A percentile compares a stretch with the other conserved stretches of the same genome.
Evolutionary conservation across 2,113 vertebrate species (phyloP).

Genomic region (Entomyzon cyanotis): DNA sequence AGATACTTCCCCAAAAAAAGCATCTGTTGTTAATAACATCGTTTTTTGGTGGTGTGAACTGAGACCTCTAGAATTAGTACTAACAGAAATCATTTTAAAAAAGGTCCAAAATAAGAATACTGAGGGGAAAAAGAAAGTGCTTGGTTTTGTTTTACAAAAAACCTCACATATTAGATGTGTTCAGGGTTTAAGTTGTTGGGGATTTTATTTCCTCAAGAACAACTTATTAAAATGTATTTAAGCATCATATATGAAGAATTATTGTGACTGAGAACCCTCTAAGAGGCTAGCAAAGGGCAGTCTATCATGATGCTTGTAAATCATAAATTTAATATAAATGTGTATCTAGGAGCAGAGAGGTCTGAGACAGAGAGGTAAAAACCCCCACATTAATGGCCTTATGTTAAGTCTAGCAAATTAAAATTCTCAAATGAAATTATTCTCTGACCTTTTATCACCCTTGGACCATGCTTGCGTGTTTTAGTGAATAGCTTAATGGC

Average conservation of each 20-base stretch:
- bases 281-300: slow-evolving; percentile 40
- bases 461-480: background rate
- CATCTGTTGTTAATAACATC: background rate
- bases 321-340: slow-evolving; percentile 31
- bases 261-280: slow-evolving; percentile 19
- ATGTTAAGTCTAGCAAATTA: background rate
- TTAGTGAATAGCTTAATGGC: background rate
- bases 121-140: background rate
- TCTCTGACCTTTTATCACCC: background rate
- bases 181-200: background rate
- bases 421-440: slow-evolving; percentile 2
- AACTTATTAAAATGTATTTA: slow-evolving; percentile 31
- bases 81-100: background rate
- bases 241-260: slow-evolving; percentile 15
- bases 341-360: background rate
- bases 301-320: background rate
- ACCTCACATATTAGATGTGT: background rate
- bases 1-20: background rate
- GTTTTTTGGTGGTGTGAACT: background rate
- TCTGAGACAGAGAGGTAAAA: background rate
- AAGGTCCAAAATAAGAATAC: background rate
- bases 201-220: background rate
- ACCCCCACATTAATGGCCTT: background rate
- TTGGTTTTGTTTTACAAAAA: background rate
- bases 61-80: background rate